Base-by-base conservation (phyloP, 2,113 vertebrate genomes). In the Clinocottus analis region DNA sequence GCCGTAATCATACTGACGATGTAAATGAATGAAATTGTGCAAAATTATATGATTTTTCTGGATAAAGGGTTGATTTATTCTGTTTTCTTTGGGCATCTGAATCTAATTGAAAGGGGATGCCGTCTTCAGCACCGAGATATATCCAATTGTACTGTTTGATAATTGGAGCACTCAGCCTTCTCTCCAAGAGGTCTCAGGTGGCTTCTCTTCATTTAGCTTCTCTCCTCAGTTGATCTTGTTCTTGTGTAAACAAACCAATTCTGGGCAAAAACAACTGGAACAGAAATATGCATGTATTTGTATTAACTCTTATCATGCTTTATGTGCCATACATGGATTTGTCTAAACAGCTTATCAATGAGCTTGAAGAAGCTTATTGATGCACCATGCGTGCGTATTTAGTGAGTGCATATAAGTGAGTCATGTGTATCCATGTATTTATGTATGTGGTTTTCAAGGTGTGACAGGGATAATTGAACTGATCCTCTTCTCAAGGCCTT, bases 141-240 rank as follows among this genome's bases (percentile, higher is more conserved):
- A 79, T 86, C 80, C 75, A 90, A 81, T 89, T 90, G 85, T 92
- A 88, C 16, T 76, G 74, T 84, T 70, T 83, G 81, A 85, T 81
- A 89, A 90, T 85, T 78, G 85, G 81, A 86, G 76, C 82, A 72
- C 87, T 85, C 82, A 84, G 86, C 79, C 75, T 85, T 87, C 80
- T 78, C 62, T 86, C 55, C 39, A 61, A 87, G 75, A 83, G 83
- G 89, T 90, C 89, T 90, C 87, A 84, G 87, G 90, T 92, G 86
- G 82, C 59, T 86, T 82, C 83, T 84, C 83, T 77, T 87, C 77
- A 60, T 90, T 87, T 81, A 80, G 84, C 72, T 66, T 76, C 77
- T 85, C 77, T 75, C 75, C 76, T 86, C 67, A 65, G 73, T 74
- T 83, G 70, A 65, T 88, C 75, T 87, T 6, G 11, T 85, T 79